phyloP scores from a whole-genome alignment of 2,113 vertebrate species.

The Falco punctatus region DNA sequence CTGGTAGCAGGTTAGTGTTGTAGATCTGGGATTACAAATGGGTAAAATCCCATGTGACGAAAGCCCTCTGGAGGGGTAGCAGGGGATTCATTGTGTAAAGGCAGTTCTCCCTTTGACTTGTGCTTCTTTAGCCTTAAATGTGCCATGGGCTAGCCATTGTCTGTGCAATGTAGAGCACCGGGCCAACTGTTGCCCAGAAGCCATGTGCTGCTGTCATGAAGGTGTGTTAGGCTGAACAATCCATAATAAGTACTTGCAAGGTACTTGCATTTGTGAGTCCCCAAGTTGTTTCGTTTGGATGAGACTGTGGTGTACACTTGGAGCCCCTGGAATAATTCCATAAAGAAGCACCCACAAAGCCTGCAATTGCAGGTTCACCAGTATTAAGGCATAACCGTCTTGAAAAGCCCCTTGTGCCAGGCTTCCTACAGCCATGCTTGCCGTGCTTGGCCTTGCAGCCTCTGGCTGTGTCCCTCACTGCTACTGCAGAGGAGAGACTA shows the following conservation, averaged over 20 bases:
- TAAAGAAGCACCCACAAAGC: neutral
- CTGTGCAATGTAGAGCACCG: neutral
- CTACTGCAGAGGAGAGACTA: neutral
- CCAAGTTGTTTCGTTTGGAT: neutral
- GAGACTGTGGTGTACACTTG: neutral
- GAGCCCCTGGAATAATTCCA: neutral
- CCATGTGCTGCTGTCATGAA: neutral
- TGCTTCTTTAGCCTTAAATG: neutral
- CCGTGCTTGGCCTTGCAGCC: rapidly evolving
- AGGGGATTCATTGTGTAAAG: neutral
- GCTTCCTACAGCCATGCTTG: neutral
- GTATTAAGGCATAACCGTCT: neutral
- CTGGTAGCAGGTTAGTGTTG: neutral
- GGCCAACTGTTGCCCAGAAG: neutral
- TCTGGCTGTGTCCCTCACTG: neutral
- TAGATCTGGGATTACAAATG: neutral
- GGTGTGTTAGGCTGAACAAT: neutral
- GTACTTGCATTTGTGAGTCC: neutral
- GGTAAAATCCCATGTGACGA: neutral
- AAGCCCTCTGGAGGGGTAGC: neutral
- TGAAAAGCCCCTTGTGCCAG: neutral
- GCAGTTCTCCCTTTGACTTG: neutral
- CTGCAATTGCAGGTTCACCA: neutral
- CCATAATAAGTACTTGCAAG: neutral
- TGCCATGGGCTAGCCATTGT: neutral